Evolutionary conservation across 2,888 invertebrate species (phyloP), one percentile per base, ranked within the genome.

Genomic region (Temnothorax ravouxi): DNA sequence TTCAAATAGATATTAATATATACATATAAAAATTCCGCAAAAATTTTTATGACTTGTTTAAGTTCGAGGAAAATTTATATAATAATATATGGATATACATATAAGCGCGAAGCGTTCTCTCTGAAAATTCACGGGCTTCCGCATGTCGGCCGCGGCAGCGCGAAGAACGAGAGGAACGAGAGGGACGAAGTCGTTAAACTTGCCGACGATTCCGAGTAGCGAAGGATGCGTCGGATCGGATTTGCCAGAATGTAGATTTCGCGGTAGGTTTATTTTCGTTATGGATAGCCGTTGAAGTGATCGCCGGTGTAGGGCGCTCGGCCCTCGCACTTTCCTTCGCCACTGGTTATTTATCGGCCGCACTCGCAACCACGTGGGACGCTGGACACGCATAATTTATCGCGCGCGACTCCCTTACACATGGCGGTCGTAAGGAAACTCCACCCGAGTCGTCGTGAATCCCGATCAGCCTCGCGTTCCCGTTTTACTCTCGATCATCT

Each of bases 361-460:
- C 89, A 87, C 89, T 89, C 85, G 89, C 84, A 84, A 84, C 88
- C 92, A 92, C 90, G 91, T 92, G 91, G 92, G 92, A 89, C 86
- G 87, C 83, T 85, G 89, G 86, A 88, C 92, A 91, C 91, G 90
- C 90, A 91, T 92, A 92, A 93, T 92, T 93, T 93, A 93, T 93
- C 88, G 88, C 76, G 83, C n/a, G 87, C 54, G 47, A 62, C 86
- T 86, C 29, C 87, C 89, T 91, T 91, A 88, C 87, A 89, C 84
- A 89, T 87, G 86, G 84, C 88, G 75, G 56, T 59, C 66, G 83
- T 75, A 50, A 67, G 84, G 81, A 82, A 82, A 83, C 64, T 81
- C 77, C 79, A 38, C 25, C 64, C 29, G 72, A 38, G 21, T 52
- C 71, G 21, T 67, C 62, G 41, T 59, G 82, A 74, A 71, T 76